Evolutionary conservation across 2,113 vertebrate species (phyloP).

Genomic region (Hippocampus mohnikei): DNA sequence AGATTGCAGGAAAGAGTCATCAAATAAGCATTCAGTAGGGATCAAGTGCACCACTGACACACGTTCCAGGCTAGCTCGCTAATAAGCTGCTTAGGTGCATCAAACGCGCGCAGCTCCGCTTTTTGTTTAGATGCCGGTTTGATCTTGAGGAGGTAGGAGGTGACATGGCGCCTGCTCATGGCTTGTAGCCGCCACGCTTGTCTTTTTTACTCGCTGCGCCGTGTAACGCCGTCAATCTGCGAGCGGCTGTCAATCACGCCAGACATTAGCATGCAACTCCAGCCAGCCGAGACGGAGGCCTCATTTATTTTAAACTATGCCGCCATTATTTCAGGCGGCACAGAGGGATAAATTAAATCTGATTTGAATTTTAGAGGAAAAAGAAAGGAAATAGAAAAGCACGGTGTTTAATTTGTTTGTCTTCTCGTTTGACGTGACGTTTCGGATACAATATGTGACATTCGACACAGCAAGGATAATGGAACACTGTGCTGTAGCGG

Average conservation of each 20-base stretch:
- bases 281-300: constrained; percentile 14
- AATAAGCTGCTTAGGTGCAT: constrained; percentile 16
- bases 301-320: constrained; percentile 12
- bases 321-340: constrained; percentile 5
- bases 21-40: constrained; percentile 4
- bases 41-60: constrained; percentile 4
- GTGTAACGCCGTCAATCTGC: not conserved
- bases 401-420: not conserved
- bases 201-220: not conserved
- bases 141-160: constrained; percentile 9
- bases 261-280: constrained; percentile 4
- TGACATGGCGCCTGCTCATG: constrained; percentile 6
- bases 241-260: constrained; percentile 6
- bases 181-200: not conserved
- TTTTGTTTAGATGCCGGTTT: constrained; percentile 1
- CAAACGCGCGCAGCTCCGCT: not conserved
- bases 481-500: not conserved
- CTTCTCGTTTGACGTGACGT: not conserved
- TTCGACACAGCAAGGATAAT: not conserved
- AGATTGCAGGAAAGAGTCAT: constrained; percentile 2
- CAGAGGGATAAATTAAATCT: constrained; percentile 5
- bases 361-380: not conserved
- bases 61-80: constrained; percentile 2
- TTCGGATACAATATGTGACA: not conserved
- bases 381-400: not conserved